Base-by-base conservation (phyloP, 1,140 invertebrate species). In the Scaptomyza graminum region DNA sequence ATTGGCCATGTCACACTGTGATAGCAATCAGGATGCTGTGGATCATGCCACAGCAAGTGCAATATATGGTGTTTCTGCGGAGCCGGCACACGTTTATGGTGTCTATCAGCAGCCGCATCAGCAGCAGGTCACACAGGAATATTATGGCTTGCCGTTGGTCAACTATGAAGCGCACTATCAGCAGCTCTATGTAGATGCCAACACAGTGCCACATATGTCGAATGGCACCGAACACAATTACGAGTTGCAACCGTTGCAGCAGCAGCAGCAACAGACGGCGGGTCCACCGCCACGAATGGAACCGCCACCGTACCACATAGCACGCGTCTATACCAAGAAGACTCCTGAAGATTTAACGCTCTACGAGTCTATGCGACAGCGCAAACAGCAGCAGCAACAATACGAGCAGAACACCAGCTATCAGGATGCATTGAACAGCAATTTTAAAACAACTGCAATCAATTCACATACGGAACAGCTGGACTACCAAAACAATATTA, bases 251-350 rank as follows among this genome's bases (percentile, higher is more conserved):
- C 70, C 79, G n/a, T 37, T 89, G 47, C 82, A 88, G 16, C 56
- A 51, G 15, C 61, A 70, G 37, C 74, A 28, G 76, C 87, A 84
- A 37, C 66, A 67, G 71, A 31, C 76, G 31, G 73, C 87, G 63
- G 39, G 28, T 25, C 73, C 79, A 2, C 69, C 79, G 5, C 83
- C 83, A 5, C 84, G 74, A 9, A 49, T 81, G 54, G 83, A 93
- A 70, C 95, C 95, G 7, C 95, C 95, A 2, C 95, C 95, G 1
- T 95, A 95, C 92, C 94, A 95, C 71, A 95, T 95, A 68, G 95
- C 95, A 8, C 94, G 94, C 4, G 94, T 93, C 4, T 95, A 94
- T 80, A 95, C 94, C 1, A 95, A 94, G 91, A 94, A 95, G 68
- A 94, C 94, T 74, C 93, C 76, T 79, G 93, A 74, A 92, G 91